Evolutionary conservation across 2,888 invertebrate species (phyloP), one percentile per base, ranked within the genome.

Genomic region (Drosophila greeni): DNA sequence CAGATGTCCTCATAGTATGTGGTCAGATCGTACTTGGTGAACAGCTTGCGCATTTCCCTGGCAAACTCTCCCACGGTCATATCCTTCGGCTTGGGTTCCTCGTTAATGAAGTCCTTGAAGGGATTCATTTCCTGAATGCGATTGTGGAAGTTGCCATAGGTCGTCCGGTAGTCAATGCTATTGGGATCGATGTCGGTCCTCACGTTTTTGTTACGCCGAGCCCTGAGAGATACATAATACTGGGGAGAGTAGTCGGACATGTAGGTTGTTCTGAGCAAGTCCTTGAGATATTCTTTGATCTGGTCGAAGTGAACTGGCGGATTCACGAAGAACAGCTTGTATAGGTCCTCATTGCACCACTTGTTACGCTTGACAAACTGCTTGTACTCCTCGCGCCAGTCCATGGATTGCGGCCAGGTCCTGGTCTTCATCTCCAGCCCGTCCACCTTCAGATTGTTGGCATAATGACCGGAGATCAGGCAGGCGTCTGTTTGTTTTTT

Each of bases 1-100:
- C 87, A 87, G 5, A 85, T 57, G 2, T 79, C 74, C n/a, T 72
- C 76, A 43, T 74, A 75, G 58, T 88, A 88, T 5, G 82, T 80
- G 31, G 71, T 67, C 5, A 75, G 47, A 18, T 72, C 71, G 18
- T 80, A 81, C 66, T 81, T 76, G 54, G 75, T 73, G 31, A 74
- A 75, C 4, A 85, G 73, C 58, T 79, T 79, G 4, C 76, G 73
- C 61, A 86, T 72, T 48, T 78, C 82, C 7, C 73, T 70, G 16
- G 59, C 58, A 18, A 85, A 68, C 2, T 58, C 33, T 0, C 58
- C 66, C 5, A 66, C 4, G 0, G 57, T 40, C 40, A 72, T 23
- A 3, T 67, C 42, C 31, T 65, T 69, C 4, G 60, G 68, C 9
- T 33, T 26, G 0, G 49, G 52, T 7, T 37, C n/a, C 9, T 40